These are phyloP conservation scores for Corythaixoides concolor DNA, from an alignment of 2,113 vertebrate species.

Conservation along the genomic window DNA sequence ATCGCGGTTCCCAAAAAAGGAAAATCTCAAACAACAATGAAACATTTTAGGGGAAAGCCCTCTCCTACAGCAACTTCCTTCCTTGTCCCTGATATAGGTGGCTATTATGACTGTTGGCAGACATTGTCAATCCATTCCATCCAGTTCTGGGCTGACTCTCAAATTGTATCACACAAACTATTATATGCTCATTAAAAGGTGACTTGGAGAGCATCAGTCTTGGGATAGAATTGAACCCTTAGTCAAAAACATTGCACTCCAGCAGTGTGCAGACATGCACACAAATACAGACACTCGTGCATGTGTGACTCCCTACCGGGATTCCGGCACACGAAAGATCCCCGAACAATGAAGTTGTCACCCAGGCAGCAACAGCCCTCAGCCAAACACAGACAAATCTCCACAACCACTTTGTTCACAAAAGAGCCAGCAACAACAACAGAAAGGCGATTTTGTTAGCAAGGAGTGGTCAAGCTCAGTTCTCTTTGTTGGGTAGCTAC, in stretches of 20 bases:
- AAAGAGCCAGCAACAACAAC: background rate
- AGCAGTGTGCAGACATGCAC: background rate
- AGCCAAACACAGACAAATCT: background rate
- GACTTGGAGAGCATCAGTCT: background rate
- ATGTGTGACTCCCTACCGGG: background rate
- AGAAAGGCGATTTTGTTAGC: background rate
- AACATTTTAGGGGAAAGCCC: background rate
- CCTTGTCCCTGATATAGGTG: background rate
- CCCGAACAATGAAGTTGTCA: background rate
- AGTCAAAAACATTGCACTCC: background rate
- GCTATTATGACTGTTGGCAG: background rate
- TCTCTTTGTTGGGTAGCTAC: background rate
- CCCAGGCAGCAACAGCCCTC: background rate
- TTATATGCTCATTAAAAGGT: background rate
- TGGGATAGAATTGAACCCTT: background rate
- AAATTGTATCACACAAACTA: background rate
- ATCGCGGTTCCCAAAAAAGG: background rate
- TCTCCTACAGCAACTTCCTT: background rate
- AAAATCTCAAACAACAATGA: background rate
- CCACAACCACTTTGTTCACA: background rate
- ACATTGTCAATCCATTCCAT: background rate
- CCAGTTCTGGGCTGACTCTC: background rate
- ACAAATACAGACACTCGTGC: accelerated
- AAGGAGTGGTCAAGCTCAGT: constrained; percentile 10
- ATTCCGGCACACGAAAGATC: background rate